These are phyloP conservation scores for Riparia riparia DNA, from an alignment of 2,113 vertebrate genomes.

Conservation along the genomic window DNA sequence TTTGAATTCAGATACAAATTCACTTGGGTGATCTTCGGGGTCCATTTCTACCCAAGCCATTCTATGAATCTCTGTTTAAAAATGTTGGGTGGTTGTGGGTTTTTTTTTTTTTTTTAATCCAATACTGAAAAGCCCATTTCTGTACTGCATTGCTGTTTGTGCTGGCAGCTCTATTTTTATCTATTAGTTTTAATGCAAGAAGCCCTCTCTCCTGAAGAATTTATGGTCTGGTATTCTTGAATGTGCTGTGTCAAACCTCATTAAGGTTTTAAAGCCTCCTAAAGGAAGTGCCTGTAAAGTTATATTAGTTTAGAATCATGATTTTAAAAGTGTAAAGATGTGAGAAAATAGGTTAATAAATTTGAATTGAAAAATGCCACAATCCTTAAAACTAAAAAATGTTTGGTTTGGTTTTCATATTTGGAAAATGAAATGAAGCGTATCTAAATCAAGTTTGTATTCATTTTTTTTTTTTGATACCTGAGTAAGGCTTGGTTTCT, in stretches of 20 bases:
- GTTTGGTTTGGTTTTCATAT: neutral
- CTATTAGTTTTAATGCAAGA: neutral
- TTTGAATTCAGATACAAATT: neutral
- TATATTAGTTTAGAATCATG: neutral
- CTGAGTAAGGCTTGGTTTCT: neutral
- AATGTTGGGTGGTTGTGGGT: neutral
- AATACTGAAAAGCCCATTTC: neutral
- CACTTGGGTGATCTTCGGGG: neutral
- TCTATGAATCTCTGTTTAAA: neutral
- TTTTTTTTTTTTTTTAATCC: neutral
- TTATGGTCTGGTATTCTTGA: slow-evolving; percentile 1
- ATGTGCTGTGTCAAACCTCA: slow-evolving; percentile 36
- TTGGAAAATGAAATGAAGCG: neutral
- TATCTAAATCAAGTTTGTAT: neutral
- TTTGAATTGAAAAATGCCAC: neutral
- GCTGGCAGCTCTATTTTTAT: slow-evolving; percentile 3
- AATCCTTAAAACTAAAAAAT: neutral
- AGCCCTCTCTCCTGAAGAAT: neutral
- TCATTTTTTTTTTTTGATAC: neutral
- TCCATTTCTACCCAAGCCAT: neutral
- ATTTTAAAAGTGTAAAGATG: neutral
- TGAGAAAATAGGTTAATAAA: neutral
- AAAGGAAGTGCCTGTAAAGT: slow-evolving; percentile 4
- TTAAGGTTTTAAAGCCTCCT: slow-evolving; percentile 43
- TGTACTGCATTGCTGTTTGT: neutral